Percentiles rank a stretch among this genome's conserved stretches.
phyloP scores from a whole-genome alignment of 2,797 vertebrate genomes.

The Triplophysa yarkandensis region DNA sequence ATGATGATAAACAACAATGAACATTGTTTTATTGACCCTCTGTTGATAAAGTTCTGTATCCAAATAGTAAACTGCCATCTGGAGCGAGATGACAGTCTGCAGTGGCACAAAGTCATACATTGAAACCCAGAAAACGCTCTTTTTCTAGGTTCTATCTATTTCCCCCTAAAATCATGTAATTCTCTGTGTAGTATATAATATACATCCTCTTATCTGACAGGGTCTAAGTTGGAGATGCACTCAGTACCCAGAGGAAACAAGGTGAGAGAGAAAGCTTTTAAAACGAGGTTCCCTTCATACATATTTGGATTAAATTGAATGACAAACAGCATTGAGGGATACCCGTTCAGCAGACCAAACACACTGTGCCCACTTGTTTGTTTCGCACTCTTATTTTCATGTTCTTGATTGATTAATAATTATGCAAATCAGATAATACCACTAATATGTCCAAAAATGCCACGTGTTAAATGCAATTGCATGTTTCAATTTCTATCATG shows the following conservation, averaged over 20 bases:
- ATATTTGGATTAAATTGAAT: background rate
- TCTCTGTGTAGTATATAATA: conserved; percentile 33
- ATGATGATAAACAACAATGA: too few species aligned
- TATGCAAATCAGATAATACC: background rate
- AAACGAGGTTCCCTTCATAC: conserved; percentile 39
- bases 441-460: background rate
- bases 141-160: conserved; percentile 10
- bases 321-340: conserved; percentile 5
- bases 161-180: conserved; percentile 20
- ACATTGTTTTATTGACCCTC: too few species aligned
- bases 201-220: conserved; percentile 34
- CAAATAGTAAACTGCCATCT: background rate
- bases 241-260: conserved; percentile 24
- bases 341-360: background rate
- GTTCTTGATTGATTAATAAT: background rate
- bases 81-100: too few species aligned
- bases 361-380: background rate
- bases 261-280: conserved; percentile 14
- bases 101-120: too few species aligned
- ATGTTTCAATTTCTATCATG: background rate
- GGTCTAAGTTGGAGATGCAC: conserved; percentile 44
- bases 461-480: background rate
- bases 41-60: background rate
- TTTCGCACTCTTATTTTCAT: conserved; percentile 8
- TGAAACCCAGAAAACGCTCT: background rate